Evolutionary conservation across 2,797 vertebrate species (phyloP), one percentile per base, ranked within the genome.

Genomic region (Onychomys torridus): DNA sequence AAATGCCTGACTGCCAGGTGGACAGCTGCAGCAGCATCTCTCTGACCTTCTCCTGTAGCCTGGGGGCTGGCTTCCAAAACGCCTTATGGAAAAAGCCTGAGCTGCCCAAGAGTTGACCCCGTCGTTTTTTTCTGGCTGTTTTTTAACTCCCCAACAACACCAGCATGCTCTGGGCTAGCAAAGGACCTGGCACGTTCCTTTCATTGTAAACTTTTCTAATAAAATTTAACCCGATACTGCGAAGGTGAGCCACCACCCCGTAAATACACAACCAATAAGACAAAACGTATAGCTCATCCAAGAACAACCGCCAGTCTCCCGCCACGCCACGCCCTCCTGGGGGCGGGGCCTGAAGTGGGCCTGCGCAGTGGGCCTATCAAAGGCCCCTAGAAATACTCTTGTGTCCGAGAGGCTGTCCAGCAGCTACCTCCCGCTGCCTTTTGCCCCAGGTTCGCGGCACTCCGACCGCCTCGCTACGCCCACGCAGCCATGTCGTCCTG

Each of bases 401-500:
- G n/a, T n/a, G n/a, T 49, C 49, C 49, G 49, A 23, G 19, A 6
- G 2, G 17, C 9, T 65, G 4, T 46, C 37, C 82, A 0, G 13
- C 82, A 0, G n/a, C n/a, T n/a, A n/a, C n/a, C 49, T 17, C 67
- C 25, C 3, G 2, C 3, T 40, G 49, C 34, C 37, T n/a, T 4
- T 27, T 3, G 1, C 4, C 4, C 13, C 25, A 13, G 14, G 21
- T 16, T 73, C 23, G 1, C 25, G 57, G 46, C 49, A 69, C 61
- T n/a, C 65, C 23, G 12, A 29, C 46, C 2, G 23, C 46, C 1
- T 37, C 34, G 6, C 10, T 34, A 19, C 3, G 29, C 3, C 4
- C 17, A 17, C 6, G 1, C 29, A 76, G 71, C 40, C 29, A 99
- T 99, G 99, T 98, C 99, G 65, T 98, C 98, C 16, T 94, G 0